These are phyloP conservation scores for Biston stratarius DNA, from an alignment of 2,888 invertebrate genomes.

Conservation along the genomic window DNA sequence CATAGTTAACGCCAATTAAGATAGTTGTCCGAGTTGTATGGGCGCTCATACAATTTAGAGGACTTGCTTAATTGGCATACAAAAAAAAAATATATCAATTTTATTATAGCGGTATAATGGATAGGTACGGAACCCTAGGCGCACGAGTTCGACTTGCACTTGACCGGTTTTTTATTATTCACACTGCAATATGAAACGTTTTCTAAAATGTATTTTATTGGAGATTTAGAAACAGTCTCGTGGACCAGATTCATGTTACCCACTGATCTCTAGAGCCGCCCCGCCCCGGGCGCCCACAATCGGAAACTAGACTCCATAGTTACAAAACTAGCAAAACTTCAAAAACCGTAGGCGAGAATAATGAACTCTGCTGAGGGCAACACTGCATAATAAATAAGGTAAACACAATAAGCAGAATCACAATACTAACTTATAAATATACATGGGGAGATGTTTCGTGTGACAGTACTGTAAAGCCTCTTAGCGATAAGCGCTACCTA, in stretches of 20 bases:
- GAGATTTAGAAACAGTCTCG: too few species aligned
- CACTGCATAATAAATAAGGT: conserved; percentile 36
- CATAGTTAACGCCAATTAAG: too few species aligned
- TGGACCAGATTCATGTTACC: neutral
- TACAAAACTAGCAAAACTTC: conserved; percentile 34
- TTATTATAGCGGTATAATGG: too few species aligned
- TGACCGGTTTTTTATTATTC: too few species aligned
- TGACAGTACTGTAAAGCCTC: neutral
- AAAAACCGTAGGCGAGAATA: conserved; percentile 32
- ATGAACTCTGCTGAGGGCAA: conserved; percentile 30
- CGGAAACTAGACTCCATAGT: conserved; percentile 38
- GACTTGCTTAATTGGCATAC: too few species aligned
- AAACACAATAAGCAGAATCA: conserved; percentile 28
- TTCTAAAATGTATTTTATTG: too few species aligned
- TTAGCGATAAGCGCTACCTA: neutral
- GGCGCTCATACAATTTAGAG: too few species aligned
- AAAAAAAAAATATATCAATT: too few species aligned
- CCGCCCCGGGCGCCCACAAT: conserved; percentile 21
- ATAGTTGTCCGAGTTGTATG: too few species aligned
- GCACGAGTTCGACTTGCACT: too few species aligned
- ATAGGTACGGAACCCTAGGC: too few species aligned
- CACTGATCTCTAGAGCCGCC: conserved; percentile 5
- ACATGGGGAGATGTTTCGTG: neutral
- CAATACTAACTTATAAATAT: conserved; percentile 14
- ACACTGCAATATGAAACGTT: too few species aligned